Base-by-base conservation (phyloP, 2,797 vertebrate species). In the Astyanax mexicanus region DNA sequence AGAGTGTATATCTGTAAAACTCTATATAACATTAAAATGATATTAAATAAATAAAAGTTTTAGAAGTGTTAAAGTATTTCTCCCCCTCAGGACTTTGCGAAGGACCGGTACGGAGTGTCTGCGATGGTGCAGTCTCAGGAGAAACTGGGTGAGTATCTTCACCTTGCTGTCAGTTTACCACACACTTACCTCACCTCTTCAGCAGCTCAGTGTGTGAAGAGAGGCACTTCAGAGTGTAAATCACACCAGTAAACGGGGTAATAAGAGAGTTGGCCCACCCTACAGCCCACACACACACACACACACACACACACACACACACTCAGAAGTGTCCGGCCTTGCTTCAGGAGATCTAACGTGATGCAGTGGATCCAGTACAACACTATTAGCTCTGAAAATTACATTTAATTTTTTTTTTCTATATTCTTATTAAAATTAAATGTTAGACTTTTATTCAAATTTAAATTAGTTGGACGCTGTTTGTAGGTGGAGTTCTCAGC, bases 51-150 rank as follows among this genome's bases (percentile, higher is more conserved):
- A n/a, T n/a, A n/a, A n/a, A n/a, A n/a, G n/a, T n/a, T n/a, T n/a
- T n/a, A n/a, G n/a, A n/a, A 32, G 29, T 2, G 27, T 51, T 25
- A 25, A 64, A 61, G 27, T 44, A 17, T 29, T 76, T 75, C 69
- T 21, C 55, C 44, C 74, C 57, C 73, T 29, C 83, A 99, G 98
- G 98, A 99, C 89, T 98, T 96, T 92, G 96, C 97, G 81, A 97
- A 97, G 90, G 98, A 99, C 86, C 93, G 93, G 82, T 99, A 99
- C 61, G 98, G 97, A 65, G 83, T 97, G 77, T 84, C 92, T 38
- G 89, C 93, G 51, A 93, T 99, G 95, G 93, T 99, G 87, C 98
- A 98, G 77, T 99, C 98, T 44, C 96, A 96, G 88, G 92, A 99
- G 78, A 99, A 97, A 91, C 91, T 96, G 90, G 97, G 98, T 99